phyloP scores from a whole-genome alignment of 1,140 invertebrate genomes.

The Holcopasites calliopsidis region DNA sequence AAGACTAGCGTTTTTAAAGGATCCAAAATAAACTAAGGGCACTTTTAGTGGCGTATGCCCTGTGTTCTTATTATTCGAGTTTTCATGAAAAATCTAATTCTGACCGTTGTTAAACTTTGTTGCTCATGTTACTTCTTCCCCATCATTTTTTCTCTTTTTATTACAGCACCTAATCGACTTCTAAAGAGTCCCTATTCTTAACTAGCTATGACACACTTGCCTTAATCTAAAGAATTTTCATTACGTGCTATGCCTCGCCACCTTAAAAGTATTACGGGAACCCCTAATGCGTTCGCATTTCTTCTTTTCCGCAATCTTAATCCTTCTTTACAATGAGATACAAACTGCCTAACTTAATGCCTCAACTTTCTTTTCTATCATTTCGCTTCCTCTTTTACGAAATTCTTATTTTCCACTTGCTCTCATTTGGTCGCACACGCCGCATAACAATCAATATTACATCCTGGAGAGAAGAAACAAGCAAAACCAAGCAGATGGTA shows the following conservation, averaged over 20 bases:
- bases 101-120: slow-evolving; percentile 68
- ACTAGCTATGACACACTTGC: slow-evolving; percentile 72
- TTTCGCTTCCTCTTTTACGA: slow-evolving; percentile 18
- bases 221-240: slow-evolving; percentile 65
- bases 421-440: slow-evolving; percentile 44
- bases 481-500: slow-evolving; percentile 52
- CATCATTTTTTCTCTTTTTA: slow-evolving; percentile 55
- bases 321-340: not conserved
- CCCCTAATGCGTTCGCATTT: slow-evolving; percentile 43
- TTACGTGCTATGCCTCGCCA: slow-evolving; percentile 63
- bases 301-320: slow-evolving; percentile 3
- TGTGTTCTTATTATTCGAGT: slow-evolving; percentile 68
- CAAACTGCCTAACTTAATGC: slow-evolving; percentile 20
- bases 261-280: slow-evolving; percentile 61
- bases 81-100: slow-evolving; percentile 76
- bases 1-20: slow-evolving; percentile 76
- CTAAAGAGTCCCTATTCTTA: slow-evolving; percentile 70
- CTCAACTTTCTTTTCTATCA: slow-evolving; percentile 36
- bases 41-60: slow-evolving; percentile 78
- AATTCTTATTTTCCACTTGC: slow-evolving; percentile 4
- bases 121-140: slow-evolving; percentile 35
- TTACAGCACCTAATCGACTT: slow-evolving; percentile 75
- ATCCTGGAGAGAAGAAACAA: slow-evolving; percentile 52
- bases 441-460: slow-evolving; percentile 41
- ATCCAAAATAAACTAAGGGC: slow-evolving; percentile 79